A percentile compares a stretch with the other conserved stretches of the same genome.
Conservation (phyloP, 2,797 vertebrate genomes). For the Sternotherus odoratus region DNA sequence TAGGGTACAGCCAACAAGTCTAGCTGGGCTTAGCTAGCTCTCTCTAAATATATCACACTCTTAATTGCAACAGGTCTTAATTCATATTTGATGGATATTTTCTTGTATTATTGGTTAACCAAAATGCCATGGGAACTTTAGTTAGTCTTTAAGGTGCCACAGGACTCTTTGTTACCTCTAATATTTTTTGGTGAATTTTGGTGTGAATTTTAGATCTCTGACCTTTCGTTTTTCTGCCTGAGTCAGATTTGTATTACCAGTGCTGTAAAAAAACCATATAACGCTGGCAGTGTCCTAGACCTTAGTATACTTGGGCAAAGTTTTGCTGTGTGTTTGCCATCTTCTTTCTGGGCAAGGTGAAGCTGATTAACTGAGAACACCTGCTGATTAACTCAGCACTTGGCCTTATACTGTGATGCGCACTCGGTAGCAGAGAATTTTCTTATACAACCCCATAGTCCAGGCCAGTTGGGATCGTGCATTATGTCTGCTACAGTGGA, state of each 20-base stretch:
- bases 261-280: background rate
- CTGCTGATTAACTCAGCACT: background rate
- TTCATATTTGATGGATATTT: constrained; percentile 5
- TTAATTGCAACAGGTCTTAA: constrained; percentile 46
- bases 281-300: background rate
- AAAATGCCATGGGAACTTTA: constrained; percentile 12
- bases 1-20: constrained; percentile 4
- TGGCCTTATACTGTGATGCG: background rate
- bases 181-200: background rate
- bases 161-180: too few species aligned
- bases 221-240: background rate
- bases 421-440: background rate
- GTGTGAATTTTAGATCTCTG: background rate
- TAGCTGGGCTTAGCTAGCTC: background rate
- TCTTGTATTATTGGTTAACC: constrained; percentile 37
- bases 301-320: background rate
- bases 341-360: background rate
- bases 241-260: background rate
- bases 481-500: rapidly evolving
- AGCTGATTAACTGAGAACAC: background rate
- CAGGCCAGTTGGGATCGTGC: background rate
- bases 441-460: background rate
- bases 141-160: too few species aligned
- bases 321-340: background rate
- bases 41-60: background rate